phyloP scores from a whole-genome alignment of 2,888 invertebrate species.

The Hypolimnas misippus region DNA sequence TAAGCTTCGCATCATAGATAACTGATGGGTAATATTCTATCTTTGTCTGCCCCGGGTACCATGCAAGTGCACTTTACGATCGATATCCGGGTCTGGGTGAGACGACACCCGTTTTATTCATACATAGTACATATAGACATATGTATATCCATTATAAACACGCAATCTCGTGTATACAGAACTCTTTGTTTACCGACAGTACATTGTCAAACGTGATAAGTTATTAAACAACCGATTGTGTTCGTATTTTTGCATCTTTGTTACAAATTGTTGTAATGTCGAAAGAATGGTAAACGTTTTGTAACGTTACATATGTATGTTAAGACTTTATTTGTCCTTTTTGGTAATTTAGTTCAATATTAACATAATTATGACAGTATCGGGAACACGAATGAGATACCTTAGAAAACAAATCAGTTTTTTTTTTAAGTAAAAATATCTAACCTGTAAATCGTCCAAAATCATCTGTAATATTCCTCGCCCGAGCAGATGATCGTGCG shows the following conservation, averaged over 20 bases:
- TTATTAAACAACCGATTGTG: conserved; percentile 10
- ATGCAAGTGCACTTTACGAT: not conserved
- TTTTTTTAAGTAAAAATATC: conserved; percentile 31
- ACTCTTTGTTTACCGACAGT: not conserved
- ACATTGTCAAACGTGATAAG: not conserved
- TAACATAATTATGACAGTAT: no score
- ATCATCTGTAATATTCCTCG: conserved; percentile 73
- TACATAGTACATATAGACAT: no score
- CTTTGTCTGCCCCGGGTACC: not conserved
- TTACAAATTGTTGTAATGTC: not conserved
- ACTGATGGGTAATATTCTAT: not conserved
- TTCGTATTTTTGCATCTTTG: not conserved
- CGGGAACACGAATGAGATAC: no score
- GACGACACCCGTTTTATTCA: no score
- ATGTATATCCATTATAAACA: no score
- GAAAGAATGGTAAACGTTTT: not conserved
- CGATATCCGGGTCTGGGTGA: conserved; percentile 13
- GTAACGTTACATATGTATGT: no score
- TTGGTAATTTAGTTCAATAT: no score
- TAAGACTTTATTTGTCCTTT: no score
- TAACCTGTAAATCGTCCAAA: conserved; percentile 69
- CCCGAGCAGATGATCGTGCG: conserved; percentile 69
- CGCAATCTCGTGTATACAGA: no score
- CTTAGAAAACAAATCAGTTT: no score
- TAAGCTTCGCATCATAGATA: not conserved